Conservation (phyloP, 2,888 invertebrate genomes). For the Catocala nupta region DNA sequence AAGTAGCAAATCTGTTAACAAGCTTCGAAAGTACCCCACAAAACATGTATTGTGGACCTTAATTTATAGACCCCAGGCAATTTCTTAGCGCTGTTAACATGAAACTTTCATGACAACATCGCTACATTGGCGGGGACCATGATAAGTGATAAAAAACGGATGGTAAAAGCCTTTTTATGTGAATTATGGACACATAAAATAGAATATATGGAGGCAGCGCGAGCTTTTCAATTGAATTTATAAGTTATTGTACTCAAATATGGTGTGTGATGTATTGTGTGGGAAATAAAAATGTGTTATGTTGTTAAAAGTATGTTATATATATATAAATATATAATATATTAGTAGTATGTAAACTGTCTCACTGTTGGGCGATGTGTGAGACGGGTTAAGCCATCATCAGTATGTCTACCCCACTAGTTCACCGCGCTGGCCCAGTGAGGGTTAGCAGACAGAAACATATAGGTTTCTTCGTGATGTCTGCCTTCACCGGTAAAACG, state of each 20-base stretch:
- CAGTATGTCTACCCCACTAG: no score
- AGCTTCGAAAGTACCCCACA: no score
- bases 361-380: no score
- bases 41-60: neutral
- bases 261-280: neutral
- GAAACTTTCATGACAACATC: constrained; percentile 12
- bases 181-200: constrained; percentile 23
- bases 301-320: neutral
- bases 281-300: neutral
- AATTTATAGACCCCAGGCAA: constrained; percentile 7
- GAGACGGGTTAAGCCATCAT: no score
- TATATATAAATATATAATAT: no score
- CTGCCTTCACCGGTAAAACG: no score
- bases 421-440: no score
- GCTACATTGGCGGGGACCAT: constrained; percentile 2
- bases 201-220: constrained; percentile 13
- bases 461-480: no score
- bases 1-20: no score
- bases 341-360: no score
- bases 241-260: constrained; percentile 1
- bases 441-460: no score
- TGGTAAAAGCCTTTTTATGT: constrained; percentile 16
- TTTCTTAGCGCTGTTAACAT: constrained; percentile 15
- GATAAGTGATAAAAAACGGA: constrained; percentile 17
- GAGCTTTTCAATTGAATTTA: constrained; percentile 19